Conservation (phyloP, 2,888 invertebrate genomes). For the Drosophila tanythrix region DNA sequence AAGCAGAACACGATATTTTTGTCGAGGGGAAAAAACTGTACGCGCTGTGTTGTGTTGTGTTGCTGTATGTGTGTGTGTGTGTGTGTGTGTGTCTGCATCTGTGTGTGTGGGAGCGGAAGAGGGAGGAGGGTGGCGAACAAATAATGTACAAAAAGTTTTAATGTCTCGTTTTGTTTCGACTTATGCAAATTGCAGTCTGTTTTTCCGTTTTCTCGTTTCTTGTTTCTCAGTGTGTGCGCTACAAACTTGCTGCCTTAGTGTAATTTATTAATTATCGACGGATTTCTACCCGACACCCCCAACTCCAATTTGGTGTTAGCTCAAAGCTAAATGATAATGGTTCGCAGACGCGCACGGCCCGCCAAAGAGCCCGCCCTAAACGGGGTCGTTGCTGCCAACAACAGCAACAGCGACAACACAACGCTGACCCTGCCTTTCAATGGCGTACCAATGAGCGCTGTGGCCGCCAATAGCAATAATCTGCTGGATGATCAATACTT, state of each 20-base stretch:
- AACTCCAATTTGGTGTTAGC: conserved; percentile 16
- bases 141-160: conserved; percentile 55
- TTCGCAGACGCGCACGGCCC: conserved; percentile 78
- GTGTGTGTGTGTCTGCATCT: not conserved
- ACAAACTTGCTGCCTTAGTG: conserved; percentile 51
- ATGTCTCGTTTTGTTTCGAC: conserved; percentile 62
- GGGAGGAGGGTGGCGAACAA: conserved; percentile 31
- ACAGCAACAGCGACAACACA: conserved; percentile 7
- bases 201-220: conserved; percentile 35
- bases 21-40: conserved; percentile 76
- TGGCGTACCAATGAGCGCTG: conserved; percentile 45
- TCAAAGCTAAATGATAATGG: conserved; percentile 73
- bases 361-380: conserved; percentile 58
- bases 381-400: conserved; percentile 23
- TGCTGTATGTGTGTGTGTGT: not conserved
- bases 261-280: conserved; percentile 48
- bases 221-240: conserved; percentile 41
- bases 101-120: conserved; percentile 32
- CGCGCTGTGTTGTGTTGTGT: conserved; percentile 48
- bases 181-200: conserved; percentile 69
- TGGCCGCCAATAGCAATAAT: conserved; percentile 47
- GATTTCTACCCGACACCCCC: conserved; percentile 29
- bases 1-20: conserved; percentile 73
- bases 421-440: conserved; percentile 41
- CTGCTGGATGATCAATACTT: conserved; percentile 83